A percentile compares a stretch with the other conserved stretches of the same genome.
phyloP scores from a whole-genome alignment of 2,888 invertebrate species.

The Platyscelio sp. region DNA sequence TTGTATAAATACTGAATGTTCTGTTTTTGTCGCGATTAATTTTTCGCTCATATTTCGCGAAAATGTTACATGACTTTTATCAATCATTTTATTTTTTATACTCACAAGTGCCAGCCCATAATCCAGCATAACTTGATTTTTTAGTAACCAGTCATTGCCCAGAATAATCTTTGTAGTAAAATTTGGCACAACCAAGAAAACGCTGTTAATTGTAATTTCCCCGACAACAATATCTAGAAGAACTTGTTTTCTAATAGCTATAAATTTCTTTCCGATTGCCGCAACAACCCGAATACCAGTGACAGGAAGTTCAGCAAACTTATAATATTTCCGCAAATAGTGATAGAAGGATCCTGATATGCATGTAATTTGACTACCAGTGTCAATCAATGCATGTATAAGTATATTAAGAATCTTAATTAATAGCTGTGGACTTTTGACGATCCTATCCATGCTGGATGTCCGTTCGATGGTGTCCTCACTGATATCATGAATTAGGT shows the following conservation, averaged over 20 bases:
- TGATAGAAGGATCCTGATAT: background rate
- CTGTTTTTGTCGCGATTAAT: too few species aligned
- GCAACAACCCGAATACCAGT: background rate
- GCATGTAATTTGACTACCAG: background rate
- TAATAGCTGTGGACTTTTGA: conserved; percentile 5
- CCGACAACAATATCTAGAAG: background rate
- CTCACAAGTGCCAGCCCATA: too few species aligned
- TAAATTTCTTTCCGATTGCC: conserved; percentile 10
- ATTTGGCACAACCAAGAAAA: conserved; percentile 9
- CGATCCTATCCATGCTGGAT: too few species aligned
- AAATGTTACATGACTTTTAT: too few species aligned
- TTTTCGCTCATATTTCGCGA: too few species aligned
- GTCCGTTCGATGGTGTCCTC: too few species aligned
- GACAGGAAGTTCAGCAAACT: background rate
- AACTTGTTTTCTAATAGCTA: conserved; percentile 13
- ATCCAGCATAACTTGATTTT: conserved; percentile 12
- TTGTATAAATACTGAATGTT: too few species aligned
- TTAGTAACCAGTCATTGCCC: conserved; percentile 20
- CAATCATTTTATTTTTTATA: too few species aligned
- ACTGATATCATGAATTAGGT: background rate
- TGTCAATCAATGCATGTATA: background rate
- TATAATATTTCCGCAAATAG: conserved; percentile 3
- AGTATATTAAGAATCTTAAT: background rate
- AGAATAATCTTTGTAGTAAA: conserved; percentile 1
- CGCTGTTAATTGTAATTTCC: background rate